Base-by-base conservation (phyloP, 2,888 invertebrate genomes). In the Labia minor region DNA sequence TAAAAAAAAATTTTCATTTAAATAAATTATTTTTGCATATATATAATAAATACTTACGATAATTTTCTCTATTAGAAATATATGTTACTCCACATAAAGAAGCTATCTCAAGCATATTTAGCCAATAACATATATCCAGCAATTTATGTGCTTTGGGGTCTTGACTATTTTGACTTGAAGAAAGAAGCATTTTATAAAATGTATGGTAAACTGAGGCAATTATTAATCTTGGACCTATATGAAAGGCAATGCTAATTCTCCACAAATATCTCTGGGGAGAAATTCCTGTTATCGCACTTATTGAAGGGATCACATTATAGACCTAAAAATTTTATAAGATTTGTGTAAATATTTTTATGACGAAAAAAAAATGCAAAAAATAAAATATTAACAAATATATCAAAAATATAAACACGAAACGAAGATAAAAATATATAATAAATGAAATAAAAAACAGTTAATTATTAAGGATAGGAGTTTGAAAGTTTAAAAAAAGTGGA, bases 211-310 rank as follows among this genome's bases (percentile, higher is more conserved):
- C 86, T 72, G 89, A 87, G 70, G 93, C 92, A 76, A 95, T 90
- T 73, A 93, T 85, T 77, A 94, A 83, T 76, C 95, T 86, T 74
- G 95, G 95, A 74, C 93, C 91, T 77, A 93, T 86, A 76, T 95
- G 95, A 74, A 95, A 85, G 71, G 94, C 95, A 75, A 95, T 89
- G 77, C 90, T 90, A 75, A 92, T 87, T 74, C 95, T 85, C 95
- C 95, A 95, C 73, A 95, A 81, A 79, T 95, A 95, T 74, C 90
- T 83, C 79, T 95, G 93, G 21, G 95, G 95, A 75, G 91, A 90
- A 72, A 95, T 87, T 65, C 95, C 95, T 70, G 95, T 95, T 77
- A 95, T 92, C 71, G 95, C 92, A 83, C 94, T 95, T 81, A 95
- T 94, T 74, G 94, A 94, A 74, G 95, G 95, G 76, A 95, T 88